Base-by-base conservation (phyloP, 2,113 vertebrate species). In the Puffinus mauretanicus region DNA sequence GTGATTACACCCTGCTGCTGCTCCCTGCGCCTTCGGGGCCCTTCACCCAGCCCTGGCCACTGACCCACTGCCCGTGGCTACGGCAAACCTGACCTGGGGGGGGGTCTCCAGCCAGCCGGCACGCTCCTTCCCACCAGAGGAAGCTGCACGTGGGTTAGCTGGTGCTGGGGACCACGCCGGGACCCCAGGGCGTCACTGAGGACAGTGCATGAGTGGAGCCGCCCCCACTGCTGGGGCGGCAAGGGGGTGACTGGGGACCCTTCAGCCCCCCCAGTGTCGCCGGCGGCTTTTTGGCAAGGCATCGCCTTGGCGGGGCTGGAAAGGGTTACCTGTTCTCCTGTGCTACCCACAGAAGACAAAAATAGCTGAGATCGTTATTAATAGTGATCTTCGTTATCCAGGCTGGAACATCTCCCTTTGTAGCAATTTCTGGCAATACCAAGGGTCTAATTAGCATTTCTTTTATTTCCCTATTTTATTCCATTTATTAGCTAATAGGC, bases 151-250 rank as follows among this genome's bases (percentile, higher is more conserved):
- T 7, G 36, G 55, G 36, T 6, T 5, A 8, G 15, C 76, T 2
- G 1, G 40, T 29, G 54, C 32, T 3, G 3, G 29, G 51, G 44
- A 22, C 11, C 13, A 3, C 1, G 2, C 13, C 3, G 7, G 57
- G 25, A 81, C 65, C 30, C 24, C 15, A 0, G 17, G n/a, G 51
- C 18, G 72, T 34, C 54, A 60, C 16, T 0, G 5, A 11, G 62
- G 46, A 1, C 70, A 2, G 9, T 6, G 44, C 20, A 2, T 1
- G 7, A 27, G 62, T 9, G 4, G 69, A 65, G 57, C 25, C 6
- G 5, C 29, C 88, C 58, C 46, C 10, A 3, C 22, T 25, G 17
- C 27, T 10, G 8, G 21, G 17, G 52, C 38, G 19, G 17, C 3
- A 3, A 24, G n/a, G n/a, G 20, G 15, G 9, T 20, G 24, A 12